Base-by-base conservation (phyloP, 2,888 invertebrate species). In the Agrypnus murinus region DNA sequence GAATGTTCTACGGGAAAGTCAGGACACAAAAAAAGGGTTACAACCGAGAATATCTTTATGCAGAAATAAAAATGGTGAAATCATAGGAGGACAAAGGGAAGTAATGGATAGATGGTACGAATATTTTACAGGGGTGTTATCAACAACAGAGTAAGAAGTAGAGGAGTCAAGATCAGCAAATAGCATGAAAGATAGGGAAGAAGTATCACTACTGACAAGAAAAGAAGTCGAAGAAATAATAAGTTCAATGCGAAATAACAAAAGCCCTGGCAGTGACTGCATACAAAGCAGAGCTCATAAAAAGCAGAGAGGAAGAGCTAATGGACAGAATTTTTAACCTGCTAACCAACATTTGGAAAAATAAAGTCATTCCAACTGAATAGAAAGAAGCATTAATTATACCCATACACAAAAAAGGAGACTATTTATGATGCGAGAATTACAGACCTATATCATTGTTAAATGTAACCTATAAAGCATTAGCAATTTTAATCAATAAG, bases 201-300 rank as follows among this genome's bases (percentile, higher is more conserved):
- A 34, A 34, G 9, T 34, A 34, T 9, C 9, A 34, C n/a, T n/a
- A n/a, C n/a, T n/a, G n/a, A 14, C 45, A 45, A 15, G 15, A 45
- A 14, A 45, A n/a, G 3, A 45, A 45, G 15, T 15, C 4, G 15
- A 14, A 15, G 4, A 45, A 9, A 45, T 45, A 9, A 45, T 4
- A 45, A 34, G 9, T 34, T 45, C 45, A 10, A 45, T 45, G 40
- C 12, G 15, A 45, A 15, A 45, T 9, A 45, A 45, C 9, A 45
- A 45, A 45, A 45, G 14, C 5, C 4, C 15, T 2, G 3, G 45
- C 45, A 45, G 45, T 15, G 45, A 45, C 15, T 5, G 45, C 3
- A 45, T 45, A 14, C 45, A 45, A n/a, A 34, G 15, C 45, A 15
- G 45, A 45, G n/a, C 45, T 45, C 3, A 14, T 45, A 45, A 45